Conservation (phyloP, 2,888 invertebrate species). For the Drosophila ochracea region DNA sequence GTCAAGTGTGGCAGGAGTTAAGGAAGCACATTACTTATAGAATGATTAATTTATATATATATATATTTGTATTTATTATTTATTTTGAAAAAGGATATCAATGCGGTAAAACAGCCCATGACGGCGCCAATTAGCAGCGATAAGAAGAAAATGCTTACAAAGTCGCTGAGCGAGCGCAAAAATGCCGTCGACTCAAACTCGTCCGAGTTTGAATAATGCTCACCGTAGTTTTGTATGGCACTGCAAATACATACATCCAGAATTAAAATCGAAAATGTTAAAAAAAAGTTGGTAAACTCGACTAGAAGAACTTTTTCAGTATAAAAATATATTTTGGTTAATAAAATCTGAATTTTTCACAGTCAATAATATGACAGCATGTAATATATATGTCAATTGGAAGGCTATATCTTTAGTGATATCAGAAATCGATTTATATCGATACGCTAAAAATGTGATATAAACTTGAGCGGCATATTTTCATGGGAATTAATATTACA, state of each 20-base stretch:
- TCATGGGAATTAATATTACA: not conserved
- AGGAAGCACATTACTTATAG: slow-evolving; percentile 54
- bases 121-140: slow-evolving; percentile 96
- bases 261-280: not conserved
- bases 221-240: slow-evolving; percentile 94
- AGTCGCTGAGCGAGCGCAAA: slow-evolving; percentile 94
- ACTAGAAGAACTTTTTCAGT: not conserved
- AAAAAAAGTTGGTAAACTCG: not conserved
- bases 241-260: slow-evolving; percentile 84
- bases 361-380: not conserved
- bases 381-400: not conserved
- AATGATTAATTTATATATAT: not conserved
- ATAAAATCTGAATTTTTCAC: not conserved
- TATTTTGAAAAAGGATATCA: slow-evolving; percentile 91
- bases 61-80: not conserved
- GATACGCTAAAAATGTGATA: too few relatives aligned
- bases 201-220: slow-evolving; percentile 92
- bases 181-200: slow-evolving; percentile 96
- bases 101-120: slow-evolving; percentile 97
- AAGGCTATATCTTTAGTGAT: not conserved
- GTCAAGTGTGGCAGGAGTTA: slow-evolving; percentile 89
- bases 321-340: not conserved
- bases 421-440: not conserved
- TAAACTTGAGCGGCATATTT: not conserved
- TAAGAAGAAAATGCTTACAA: slow-evolving; percentile 95